These are phyloP conservation scores for Peromyscus californicus DNA, from an alignment of 2,113 vertebrate genomes.

Conservation along the genomic window DNA sequence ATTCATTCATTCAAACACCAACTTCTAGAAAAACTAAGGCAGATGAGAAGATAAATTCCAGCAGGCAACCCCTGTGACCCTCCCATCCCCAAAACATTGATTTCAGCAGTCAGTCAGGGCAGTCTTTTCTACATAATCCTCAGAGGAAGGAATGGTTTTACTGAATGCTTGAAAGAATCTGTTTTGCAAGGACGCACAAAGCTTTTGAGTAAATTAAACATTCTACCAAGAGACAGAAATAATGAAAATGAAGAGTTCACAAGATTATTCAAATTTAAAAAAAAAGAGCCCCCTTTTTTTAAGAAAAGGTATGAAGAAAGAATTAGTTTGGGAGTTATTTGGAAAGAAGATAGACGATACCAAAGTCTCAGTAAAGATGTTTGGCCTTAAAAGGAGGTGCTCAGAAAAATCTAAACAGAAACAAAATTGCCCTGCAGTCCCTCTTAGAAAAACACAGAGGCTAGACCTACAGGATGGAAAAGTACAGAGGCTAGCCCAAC, in stretches of 20 bases:
- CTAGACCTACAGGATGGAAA: background rate
- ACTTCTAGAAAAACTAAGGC: slow-evolving; percentile 23
- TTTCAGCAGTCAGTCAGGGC: background rate
- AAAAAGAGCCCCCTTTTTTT: slow-evolving; percentile 38
- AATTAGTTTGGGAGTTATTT: background rate
- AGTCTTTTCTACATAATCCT: slow-evolving; percentile 17
- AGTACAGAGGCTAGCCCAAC: background rate
- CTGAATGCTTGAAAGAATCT: slow-evolving; percentile 22
- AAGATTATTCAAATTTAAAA: slow-evolving; percentile 53
- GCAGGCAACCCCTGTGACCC: background rate
- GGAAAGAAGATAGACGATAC: background rate
- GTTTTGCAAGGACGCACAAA: background rate
- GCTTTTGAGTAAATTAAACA: slow-evolving; percentile 58
- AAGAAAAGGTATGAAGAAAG: background rate
- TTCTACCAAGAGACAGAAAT: slow-evolving; percentile 40
- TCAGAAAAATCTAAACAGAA: background rate
- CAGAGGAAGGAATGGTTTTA: slow-evolving; percentile 29
- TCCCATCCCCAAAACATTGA: background rate
- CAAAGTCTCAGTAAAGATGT: background rate
- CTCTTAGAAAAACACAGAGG: slow-evolving; percentile 20
- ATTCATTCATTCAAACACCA: slow-evolving; percentile 33
- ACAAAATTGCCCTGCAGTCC: background rate
- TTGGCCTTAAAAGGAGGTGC: background rate
- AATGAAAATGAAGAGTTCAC: slow-evolving; percentile 66
- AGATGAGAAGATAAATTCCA: slow-evolving; percentile 3